These are phyloP conservation scores for Cephonodes hylas DNA, from an alignment of 2,888 invertebrate genomes.

Conservation along the genomic window DNA sequence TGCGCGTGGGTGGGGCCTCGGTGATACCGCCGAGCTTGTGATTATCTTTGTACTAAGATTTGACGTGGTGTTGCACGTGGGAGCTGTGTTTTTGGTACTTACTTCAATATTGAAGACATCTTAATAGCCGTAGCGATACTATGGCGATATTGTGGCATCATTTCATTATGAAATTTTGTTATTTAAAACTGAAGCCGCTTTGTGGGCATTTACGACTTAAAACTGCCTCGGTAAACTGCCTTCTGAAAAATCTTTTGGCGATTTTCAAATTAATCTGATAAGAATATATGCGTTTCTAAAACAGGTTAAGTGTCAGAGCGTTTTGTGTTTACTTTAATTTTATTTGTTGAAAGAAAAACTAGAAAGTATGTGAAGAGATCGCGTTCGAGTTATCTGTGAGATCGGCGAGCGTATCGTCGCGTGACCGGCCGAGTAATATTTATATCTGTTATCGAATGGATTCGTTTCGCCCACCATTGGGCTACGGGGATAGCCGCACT, in stretches of 20 bases:
- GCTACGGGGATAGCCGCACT: slow-evolving; percentile 45
- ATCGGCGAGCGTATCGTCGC: slow-evolving; percentile 41
- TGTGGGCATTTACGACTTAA: too few species aligned
- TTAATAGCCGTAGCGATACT: too few species aligned
- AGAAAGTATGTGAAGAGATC: slow-evolving; percentile 42
- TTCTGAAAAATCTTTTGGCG: too few species aligned
- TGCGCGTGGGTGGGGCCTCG: not conserved
- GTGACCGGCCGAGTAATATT: slow-evolving; percentile 54
- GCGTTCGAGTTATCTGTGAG: slow-evolving; percentile 38
- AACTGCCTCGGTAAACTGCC: too few species aligned
- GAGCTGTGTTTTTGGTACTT: not conserved
- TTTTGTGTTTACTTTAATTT: not conserved
- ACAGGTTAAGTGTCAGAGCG: too few species aligned
- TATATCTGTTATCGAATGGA: slow-evolving; percentile 62
- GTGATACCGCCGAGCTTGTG: not conserved
- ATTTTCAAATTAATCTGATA: too few species aligned
- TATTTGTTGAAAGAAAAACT: slow-evolving; percentile 17
- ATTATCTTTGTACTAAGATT: too few species aligned
- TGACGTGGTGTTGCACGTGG: too few species aligned
- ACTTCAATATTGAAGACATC: too few species aligned
- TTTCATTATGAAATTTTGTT: too few species aligned
- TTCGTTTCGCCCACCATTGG: slow-evolving; percentile 56
- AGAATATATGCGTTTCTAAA: not conserved
- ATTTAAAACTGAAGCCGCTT: too few species aligned
- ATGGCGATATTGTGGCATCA: too few species aligned